Evolutionary conservation across 2,797 vertebrate genomes (phyloP).

Genomic region (Lindbergichthys nudifrons): DNA sequence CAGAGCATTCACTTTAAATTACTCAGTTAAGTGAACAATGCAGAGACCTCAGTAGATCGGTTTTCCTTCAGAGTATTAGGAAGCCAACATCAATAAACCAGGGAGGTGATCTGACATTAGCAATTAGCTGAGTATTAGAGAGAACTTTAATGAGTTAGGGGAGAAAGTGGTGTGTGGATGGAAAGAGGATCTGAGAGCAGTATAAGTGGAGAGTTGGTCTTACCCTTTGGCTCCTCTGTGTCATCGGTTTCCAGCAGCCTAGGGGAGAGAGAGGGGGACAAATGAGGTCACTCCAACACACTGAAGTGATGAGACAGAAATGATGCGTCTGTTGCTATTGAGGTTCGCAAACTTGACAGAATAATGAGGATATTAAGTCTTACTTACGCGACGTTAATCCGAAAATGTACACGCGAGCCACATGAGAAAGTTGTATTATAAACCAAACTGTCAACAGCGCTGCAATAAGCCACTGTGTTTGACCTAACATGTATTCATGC

Average conservation of each 20-base stretch:
- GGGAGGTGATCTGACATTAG: conserved; percentile 52
- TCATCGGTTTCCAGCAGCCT: conserved; percentile 80
- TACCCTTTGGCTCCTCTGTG: conserved; percentile 80
- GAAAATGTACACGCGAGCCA: conserved; percentile 9
- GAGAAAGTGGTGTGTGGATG: conserved; percentile 45
- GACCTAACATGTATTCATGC: conserved; percentile 29
- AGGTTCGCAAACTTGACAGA: conserved; percentile 21
- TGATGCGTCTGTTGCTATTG: conserved; percentile 8
- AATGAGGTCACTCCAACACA: conserved; percentile 58
- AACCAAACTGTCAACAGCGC: not conserved
- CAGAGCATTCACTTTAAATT: conserved; percentile 39
- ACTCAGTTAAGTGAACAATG: conserved; percentile 19
- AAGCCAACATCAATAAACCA: conserved; percentile 47
- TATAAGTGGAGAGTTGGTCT: conserved; percentile 74
- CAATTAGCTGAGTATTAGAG: conserved; percentile 54
- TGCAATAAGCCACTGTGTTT: conserved; percentile 24
- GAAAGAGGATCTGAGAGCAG: conserved; percentile 56
- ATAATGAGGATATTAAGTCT: conserved; percentile 2
- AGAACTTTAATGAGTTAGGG: conserved; percentile 41
- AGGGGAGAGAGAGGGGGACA: conserved; percentile 47
- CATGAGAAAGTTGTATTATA: conserved; percentile 2
- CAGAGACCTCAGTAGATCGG: conserved; percentile 16
- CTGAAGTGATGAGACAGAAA: conserved; percentile 50
- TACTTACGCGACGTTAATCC: conserved; percentile 8
- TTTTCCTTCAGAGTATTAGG: conserved; percentile 37